phyloP scores from a whole-genome alignment of 2,113 vertebrate species.

The Nicator chloris region DNA sequence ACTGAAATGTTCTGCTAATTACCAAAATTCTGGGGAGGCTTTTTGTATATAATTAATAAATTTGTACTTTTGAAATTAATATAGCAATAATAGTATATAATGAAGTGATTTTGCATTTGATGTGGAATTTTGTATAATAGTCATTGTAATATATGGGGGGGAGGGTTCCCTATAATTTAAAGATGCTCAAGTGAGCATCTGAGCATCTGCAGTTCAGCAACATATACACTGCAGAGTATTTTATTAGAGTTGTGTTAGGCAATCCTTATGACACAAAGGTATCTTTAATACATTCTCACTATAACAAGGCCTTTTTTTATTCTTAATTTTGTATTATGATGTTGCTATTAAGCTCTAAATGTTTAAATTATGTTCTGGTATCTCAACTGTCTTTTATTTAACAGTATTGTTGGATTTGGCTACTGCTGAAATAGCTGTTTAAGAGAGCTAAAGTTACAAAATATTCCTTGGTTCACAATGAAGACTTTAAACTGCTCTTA shows the following conservation, averaged over 20 bases:
- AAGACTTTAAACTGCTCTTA: background rate
- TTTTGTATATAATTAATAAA: constrained; percentile 7
- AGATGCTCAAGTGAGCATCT: background rate
- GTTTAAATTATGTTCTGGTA: background rate
- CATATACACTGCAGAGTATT: background rate
- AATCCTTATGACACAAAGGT: background rate
- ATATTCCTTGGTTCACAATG: background rate
- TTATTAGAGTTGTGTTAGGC: background rate
- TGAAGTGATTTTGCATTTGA: constrained; percentile 1
- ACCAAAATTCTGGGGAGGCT: constrained; percentile 29
- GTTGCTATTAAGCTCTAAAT: background rate
- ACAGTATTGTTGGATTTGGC: background rate
- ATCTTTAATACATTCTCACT: background rate
- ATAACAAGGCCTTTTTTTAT: background rate
- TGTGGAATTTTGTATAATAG: background rate
- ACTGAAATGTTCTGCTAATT: constrained; percentile 51
- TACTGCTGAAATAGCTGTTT: background rate
- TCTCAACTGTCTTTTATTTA: background rate
- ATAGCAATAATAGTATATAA: constrained; percentile 33
- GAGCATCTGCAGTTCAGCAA: background rate
- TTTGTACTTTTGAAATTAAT: constrained; percentile 30
- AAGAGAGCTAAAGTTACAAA: background rate
- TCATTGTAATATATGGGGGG: background rate
- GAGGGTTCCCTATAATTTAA: background rate
- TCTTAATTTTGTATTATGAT: background rate